Conservation (phyloP, 2,888 invertebrate genomes). For the Silvanus unidentatus region DNA sequence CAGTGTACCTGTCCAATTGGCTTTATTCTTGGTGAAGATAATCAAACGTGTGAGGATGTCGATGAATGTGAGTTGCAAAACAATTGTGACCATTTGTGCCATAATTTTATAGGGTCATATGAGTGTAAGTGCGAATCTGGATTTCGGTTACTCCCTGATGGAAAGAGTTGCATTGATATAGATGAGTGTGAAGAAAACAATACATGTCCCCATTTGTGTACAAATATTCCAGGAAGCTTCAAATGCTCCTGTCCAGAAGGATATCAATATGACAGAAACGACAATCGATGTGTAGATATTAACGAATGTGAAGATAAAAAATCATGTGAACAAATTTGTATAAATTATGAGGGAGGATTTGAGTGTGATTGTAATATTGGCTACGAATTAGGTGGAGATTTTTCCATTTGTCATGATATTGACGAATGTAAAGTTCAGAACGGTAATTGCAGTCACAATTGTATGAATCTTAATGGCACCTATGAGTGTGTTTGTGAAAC, state of each 20-base stretch:
- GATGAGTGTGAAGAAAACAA: conserved; percentile 36
- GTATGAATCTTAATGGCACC: conserved; percentile 49
- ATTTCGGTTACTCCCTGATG: conserved; percentile 46
- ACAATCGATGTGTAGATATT: conserved; percentile 45
- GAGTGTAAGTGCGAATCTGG: conserved; percentile 58
- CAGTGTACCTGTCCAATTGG: conserved; percentile 45
- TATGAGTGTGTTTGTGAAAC: conserved; percentile 49
- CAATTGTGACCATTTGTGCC: conserved; percentile 48
- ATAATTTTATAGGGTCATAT: conserved; percentile 49
- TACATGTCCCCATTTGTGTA: conserved; percentile 34
- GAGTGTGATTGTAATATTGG: conserved; percentile 42
- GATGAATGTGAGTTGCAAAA: conserved; percentile 54
- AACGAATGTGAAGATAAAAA: conserved; percentile 40
- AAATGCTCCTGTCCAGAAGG: conserved; percentile 40
- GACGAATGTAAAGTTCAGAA: conserved; percentile 39
- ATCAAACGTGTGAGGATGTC: conserved; percentile 43
- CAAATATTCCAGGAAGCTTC: conserved; percentile 38
- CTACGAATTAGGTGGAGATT: conserved; percentile 47
- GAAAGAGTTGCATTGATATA: conserved; percentile 47
- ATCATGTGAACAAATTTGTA: conserved; percentile 31
- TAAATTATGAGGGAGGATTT: conserved; percentile 38
- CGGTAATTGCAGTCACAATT: conserved; percentile 52
- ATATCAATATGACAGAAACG: conserved; percentile 47
- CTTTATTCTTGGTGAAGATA: conserved; percentile 44
- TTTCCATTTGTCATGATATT: conserved; percentile 43